Evolutionary conservation across 2,888 invertebrate species (phyloP).

Genomic region (Nomada fabriciana): DNA sequence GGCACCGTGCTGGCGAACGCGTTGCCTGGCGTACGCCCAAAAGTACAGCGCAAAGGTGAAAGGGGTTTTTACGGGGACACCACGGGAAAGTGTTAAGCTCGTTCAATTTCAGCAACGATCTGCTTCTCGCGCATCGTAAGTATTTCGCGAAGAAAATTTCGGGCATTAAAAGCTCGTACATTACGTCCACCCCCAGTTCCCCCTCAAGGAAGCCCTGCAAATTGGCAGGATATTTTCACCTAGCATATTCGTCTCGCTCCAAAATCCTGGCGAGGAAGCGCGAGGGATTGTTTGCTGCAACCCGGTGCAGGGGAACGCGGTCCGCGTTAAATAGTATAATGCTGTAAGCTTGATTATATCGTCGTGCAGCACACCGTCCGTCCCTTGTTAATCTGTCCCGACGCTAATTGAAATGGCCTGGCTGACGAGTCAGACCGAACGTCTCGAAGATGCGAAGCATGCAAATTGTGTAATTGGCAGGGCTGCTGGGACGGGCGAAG

Average conservation of each 20-base stretch:
- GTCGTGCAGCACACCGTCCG: not conserved
- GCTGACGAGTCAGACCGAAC: constrained; percentile 5
- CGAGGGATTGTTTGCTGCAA: constrained; percentile 22
- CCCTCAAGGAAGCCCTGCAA: no score
- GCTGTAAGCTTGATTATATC: constrained; percentile 46
- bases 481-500: not conserved
- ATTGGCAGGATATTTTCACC: not conserved
- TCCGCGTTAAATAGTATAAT: constrained; percentile 39
- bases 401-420: constrained; percentile 17
- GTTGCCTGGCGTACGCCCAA: constrained; percentile 26
- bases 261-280: not conserved
- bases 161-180: not conserved
- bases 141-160: no score
- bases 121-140: no score
- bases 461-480: constrained; percentile 14
- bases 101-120: no score
- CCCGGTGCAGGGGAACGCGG: constrained; percentile 11
- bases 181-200: not conserved
- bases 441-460: constrained; percentile 2
- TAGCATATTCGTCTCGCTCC: not conserved
- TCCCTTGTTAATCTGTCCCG: constrained; percentile 29
- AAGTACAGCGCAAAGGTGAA: constrained; percentile 11
- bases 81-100: not conserved
- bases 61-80: not conserved
- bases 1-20: not conserved